Conservation (phyloP, 2,797 vertebrate genomes). For the Pseudocheirus occidentalis region DNA sequence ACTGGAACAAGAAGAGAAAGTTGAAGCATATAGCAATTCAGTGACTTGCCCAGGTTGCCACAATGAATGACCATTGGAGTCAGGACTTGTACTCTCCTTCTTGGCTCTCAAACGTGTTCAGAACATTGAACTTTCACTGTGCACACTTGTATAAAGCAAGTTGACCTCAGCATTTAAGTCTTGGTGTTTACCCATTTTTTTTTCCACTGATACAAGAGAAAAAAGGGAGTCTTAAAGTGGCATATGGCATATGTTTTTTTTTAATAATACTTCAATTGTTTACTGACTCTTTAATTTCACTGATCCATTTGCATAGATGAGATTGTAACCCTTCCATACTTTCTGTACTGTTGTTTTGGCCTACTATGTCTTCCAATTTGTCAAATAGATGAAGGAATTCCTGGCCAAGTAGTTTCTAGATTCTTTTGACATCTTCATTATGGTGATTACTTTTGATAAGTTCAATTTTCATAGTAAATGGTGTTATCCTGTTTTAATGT, state of each 20-base stretch:
- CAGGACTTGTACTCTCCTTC: neutral
- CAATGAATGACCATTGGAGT: neutral
- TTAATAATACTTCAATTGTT: conserved; percentile 33
- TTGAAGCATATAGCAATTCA: neutral
- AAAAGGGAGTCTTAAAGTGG: neutral
- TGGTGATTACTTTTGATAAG: neutral
- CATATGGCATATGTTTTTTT: neutral
- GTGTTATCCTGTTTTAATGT: neutral
- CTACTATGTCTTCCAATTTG: neutral
- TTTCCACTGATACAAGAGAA: neutral
- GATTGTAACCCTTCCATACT: conserved; percentile 13
- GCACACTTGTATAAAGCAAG: neutral
- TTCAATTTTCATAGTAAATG: neutral
- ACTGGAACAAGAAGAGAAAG: neutral
- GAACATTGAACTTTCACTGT: neutral
- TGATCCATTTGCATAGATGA: neutral
- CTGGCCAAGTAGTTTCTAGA: neutral
- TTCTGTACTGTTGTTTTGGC: neutral
- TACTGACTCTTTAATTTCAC: neutral
- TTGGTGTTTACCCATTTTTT: neutral
- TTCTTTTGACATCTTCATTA: neutral
- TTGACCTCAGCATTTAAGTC: conserved; percentile 11
- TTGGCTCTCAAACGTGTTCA: neutral
- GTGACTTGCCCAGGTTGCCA: neutral
- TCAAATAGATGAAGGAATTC: neutral